These are phyloP conservation scores for Clinocottus analis DNA, from an alignment of 2,113 vertebrate genomes.

Conservation along the genomic window DNA sequence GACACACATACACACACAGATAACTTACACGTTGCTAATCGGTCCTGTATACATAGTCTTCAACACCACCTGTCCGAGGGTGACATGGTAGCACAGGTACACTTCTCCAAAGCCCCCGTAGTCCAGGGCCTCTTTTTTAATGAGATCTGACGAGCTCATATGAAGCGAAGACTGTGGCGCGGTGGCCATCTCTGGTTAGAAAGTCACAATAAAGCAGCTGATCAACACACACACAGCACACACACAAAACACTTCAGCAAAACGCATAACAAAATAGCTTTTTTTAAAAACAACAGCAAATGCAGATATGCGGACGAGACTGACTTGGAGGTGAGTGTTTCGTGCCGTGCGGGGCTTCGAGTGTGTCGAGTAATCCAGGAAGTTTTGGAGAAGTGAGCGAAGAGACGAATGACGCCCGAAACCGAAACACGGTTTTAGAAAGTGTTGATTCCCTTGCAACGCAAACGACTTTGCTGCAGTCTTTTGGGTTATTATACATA, in stretches of 20 bases:
- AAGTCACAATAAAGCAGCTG: not conserved
- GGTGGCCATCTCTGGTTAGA: conserved; percentile 71
- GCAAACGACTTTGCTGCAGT: not conserved
- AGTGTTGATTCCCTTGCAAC: not conserved
- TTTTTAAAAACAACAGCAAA: not conserved
- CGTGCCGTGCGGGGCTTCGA: not conserved
- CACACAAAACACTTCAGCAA: not conserved
- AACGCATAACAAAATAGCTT: not conserved
- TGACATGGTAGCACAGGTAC: conserved; percentile 89
- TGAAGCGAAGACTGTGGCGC: conserved; percentile 82
- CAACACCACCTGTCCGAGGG: conserved; percentile 88
- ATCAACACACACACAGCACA: not conserved
- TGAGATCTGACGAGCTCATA: conserved; percentile 88
- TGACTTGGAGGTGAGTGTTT: not conserved
- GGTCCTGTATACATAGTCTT: conserved; percentile 94
- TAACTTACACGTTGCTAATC: conserved; percentile 88
- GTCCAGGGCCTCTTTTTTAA: conserved; percentile 82
- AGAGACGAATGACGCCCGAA: not conserved
- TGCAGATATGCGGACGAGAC: not conserved
- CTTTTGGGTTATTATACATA: not conserved
- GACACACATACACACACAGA: not conserved
- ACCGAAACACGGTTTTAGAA: not conserved
- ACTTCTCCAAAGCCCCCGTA: conserved; percentile 93
- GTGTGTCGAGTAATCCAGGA: not conserved
- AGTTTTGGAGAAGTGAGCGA: not conserved